Evolutionary conservation across 2,888 invertebrate genomes (phyloP).

Genomic region (Barypeithes pellucidus): DNA sequence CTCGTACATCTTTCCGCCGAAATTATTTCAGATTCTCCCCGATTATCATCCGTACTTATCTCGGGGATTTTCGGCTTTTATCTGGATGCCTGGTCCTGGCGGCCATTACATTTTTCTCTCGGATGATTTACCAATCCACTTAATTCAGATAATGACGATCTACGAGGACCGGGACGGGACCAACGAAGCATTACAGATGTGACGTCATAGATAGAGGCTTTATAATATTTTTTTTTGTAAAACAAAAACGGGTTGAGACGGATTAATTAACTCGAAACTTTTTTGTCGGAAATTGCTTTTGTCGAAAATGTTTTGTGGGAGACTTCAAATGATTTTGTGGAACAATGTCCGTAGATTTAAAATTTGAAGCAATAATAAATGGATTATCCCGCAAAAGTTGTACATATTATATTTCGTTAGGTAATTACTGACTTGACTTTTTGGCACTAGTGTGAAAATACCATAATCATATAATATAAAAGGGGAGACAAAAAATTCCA

Average conservation of each 20-base stretch:
- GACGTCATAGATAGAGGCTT: conserved; percentile 50
- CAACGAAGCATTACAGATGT: conserved; percentile 48
- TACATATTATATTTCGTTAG: no score
- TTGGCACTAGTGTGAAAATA: no score
- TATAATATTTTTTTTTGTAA: conserved; percentile 37
- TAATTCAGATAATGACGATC: conserved; percentile 56
- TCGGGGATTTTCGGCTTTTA: conserved; percentile 48
- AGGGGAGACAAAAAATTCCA: no score
- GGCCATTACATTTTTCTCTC: conserved; percentile 56
- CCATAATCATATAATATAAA: no score
- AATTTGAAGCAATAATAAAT: no score
- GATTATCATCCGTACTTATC: conserved; percentile 41
- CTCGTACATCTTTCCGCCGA: conserved; percentile 30
- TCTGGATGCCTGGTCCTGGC: conserved; percentile 52
- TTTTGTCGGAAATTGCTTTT: conserved; percentile 13
- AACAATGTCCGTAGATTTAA: no score
- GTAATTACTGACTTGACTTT: no score
- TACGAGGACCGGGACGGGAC: conserved; percentile 49
- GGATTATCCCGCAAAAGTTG: no score
- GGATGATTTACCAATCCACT: conserved; percentile 57
- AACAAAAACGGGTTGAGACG: conserved; percentile 40
- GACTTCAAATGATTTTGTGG: not conserved
- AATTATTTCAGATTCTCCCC: conserved; percentile 34
- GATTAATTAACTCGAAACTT: conserved; percentile 41
- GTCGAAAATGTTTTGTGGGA: not conserved